Evolutionary conservation across 2,113 vertebrate genomes (phyloP).

Genomic region (Cyanoderma ruficeps): DNA sequence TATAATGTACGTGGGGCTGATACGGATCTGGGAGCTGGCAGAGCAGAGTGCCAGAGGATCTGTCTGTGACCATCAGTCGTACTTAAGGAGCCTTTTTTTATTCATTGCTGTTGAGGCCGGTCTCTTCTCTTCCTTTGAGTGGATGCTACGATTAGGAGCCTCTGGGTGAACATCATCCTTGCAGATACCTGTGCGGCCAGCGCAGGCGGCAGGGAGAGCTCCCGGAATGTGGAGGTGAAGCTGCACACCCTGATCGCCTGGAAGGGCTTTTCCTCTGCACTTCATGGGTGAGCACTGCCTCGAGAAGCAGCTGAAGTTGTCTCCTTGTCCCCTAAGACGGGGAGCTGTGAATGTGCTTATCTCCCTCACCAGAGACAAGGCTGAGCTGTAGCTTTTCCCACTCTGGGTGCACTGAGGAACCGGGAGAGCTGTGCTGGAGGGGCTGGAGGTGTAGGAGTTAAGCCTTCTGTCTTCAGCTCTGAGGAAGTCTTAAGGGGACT

Average conservation of each 20-base stretch:
- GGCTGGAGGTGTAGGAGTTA: constrained; percentile 6
- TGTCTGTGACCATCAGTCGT: constrained; percentile 45
- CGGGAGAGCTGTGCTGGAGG: accelerated
- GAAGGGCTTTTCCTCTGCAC: neutral
- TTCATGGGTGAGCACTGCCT: neutral
- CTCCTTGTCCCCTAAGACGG: neutral
- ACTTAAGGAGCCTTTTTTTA: constrained; percentile 48
- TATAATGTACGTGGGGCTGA: constrained; percentile 29
- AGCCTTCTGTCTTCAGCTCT: neutral
- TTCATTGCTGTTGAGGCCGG: constrained; percentile 35
- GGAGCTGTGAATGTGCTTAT: neutral
- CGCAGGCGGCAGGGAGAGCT: neutral
- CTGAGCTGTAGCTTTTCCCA: neutral
- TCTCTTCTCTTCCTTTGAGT: constrained; percentile 47
- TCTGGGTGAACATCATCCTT: constrained; percentile 38
- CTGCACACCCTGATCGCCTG: accelerated
- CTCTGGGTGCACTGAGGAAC: neutral
- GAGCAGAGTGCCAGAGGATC: constrained; percentile 44
- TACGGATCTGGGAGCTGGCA: neutral
- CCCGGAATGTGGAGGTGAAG: neutral
- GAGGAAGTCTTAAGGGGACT: constrained; percentile 26
- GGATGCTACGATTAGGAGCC: constrained; percentile 27
- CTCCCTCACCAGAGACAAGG: neutral
- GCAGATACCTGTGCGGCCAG: neutral
- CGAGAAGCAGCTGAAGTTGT: neutral